These are phyloP conservation scores for Hippopotamus amphibius DNA, from an alignment of 2,113 vertebrate genomes.

Conservation along the genomic window DNA sequence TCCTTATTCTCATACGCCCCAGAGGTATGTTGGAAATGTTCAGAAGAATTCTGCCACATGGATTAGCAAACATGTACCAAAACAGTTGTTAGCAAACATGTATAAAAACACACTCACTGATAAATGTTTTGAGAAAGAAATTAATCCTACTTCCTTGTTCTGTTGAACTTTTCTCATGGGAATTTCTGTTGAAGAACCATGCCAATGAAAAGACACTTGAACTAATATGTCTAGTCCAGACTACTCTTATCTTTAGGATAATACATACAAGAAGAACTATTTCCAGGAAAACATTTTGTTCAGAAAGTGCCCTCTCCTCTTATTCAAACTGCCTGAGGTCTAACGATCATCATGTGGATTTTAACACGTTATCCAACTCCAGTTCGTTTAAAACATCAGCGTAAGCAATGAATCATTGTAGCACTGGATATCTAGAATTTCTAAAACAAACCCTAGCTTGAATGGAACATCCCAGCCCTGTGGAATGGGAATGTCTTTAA, in stretches of 20 bases:
- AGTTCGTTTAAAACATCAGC: background rate
- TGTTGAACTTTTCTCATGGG: background rate
- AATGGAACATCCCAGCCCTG: background rate
- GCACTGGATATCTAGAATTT: background rate
- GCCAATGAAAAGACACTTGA: background rate
- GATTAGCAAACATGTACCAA: background rate
- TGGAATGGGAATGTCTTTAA: background rate
- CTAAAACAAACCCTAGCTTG: background rate
- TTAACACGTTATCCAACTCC: background rate
- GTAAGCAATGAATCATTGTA: background rate
- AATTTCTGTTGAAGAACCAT: constrained; percentile 26
- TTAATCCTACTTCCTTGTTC: background rate
- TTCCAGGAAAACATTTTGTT: background rate
- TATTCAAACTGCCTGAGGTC: background rate
- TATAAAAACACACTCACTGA: background rate
- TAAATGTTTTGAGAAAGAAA: background rate
- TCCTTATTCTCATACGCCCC: background rate
- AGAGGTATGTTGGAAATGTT: background rate
- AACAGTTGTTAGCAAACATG: background rate
- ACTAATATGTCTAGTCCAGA: background rate
- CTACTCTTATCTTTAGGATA: background rate
- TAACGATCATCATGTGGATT: background rate
- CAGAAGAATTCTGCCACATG: background rate
- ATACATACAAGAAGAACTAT: background rate
- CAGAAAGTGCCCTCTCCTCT: background rate